A percentile compares a stretch with the other conserved stretches of the same genome.
phyloP scores from a whole-genome alignment of 2,113 vertebrate species.

The Neopipo cinnamomea region DNA sequence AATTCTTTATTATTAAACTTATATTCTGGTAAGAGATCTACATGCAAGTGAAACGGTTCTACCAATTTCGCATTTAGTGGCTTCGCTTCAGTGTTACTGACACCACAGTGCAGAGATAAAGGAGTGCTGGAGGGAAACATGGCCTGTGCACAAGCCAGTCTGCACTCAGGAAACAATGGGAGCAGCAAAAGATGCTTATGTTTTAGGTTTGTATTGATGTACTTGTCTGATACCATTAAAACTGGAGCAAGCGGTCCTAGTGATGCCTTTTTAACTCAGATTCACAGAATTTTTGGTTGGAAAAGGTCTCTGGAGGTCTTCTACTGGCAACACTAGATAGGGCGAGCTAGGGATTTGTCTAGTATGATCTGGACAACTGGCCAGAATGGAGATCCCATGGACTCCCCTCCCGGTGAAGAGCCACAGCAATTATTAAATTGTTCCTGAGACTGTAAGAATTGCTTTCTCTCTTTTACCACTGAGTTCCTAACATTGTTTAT shows the following conservation, averaged over 20 bases:
- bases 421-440: background rate
- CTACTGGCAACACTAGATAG: background rate
- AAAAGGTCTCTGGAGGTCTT: background rate
- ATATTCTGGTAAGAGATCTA: background rate
- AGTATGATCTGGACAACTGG: background rate
- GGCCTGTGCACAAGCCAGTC: background rate
- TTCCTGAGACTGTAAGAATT: background rate
- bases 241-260: background rate
- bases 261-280: background rate
- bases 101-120: background rate
- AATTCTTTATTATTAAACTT: background rate
- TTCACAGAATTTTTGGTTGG: background rate
- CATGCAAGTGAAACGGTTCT: background rate
- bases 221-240: background rate
- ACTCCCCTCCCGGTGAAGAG: background rate
- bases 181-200: background rate
- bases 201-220: background rate
- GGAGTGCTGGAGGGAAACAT: background rate
- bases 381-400: background rate
- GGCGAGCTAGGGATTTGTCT: background rate
- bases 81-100: background rate
- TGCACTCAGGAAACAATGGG: background rate
- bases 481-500: background rate
- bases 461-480: background rate
- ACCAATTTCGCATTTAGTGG: background rate